Conservation (phyloP, 2,888 invertebrate species). For the Drosophila hamatofila region DNA sequence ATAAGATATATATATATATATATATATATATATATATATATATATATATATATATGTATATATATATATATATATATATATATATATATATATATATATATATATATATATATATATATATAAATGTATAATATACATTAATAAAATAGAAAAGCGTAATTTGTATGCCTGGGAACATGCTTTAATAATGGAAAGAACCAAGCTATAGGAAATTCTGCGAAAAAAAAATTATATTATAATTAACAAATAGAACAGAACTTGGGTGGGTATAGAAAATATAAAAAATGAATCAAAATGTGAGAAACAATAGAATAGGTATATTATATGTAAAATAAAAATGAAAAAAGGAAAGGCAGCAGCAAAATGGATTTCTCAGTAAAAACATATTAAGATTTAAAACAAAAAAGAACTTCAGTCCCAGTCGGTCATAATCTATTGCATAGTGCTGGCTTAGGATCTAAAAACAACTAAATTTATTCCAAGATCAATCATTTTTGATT, state of each 20-base stretch:
- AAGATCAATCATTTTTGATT: too few relatives aligned
- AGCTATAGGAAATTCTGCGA: slow-evolving; percentile 19
- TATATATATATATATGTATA: slow-evolving; percentile 11
- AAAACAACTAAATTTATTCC: too few relatives aligned
- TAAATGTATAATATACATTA: neutral
- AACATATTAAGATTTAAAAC: too few relatives aligned
- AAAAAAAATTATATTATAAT: slow-evolving; percentile 7
- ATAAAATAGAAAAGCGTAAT: slow-evolving; percentile 13
- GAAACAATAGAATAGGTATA: neutral
- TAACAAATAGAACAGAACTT: slow-evolving; percentile 12
- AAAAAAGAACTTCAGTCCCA: too few relatives aligned
- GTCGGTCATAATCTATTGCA: too few relatives aligned
- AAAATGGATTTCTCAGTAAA: too few relatives aligned
- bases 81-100: neutral
- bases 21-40: too few relatives aligned
- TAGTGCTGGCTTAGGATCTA: too few relatives aligned
- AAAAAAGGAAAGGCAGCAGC: too few relatives aligned
- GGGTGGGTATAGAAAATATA: neutral
- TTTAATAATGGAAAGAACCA: neutral
- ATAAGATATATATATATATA: slow-evolving; percentile 5
- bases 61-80: slow-evolving; percentile 10
- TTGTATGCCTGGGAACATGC: slow-evolving; percentile 16
- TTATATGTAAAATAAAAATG: neutral
- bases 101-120: slow-evolving; percentile 5
- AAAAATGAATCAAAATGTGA: neutral